Evolutionary conservation across 2,113 vertebrate genomes (phyloP), one percentile per base, ranked within the genome.

Genomic region (Cyrtonyx montezumae): DNA sequence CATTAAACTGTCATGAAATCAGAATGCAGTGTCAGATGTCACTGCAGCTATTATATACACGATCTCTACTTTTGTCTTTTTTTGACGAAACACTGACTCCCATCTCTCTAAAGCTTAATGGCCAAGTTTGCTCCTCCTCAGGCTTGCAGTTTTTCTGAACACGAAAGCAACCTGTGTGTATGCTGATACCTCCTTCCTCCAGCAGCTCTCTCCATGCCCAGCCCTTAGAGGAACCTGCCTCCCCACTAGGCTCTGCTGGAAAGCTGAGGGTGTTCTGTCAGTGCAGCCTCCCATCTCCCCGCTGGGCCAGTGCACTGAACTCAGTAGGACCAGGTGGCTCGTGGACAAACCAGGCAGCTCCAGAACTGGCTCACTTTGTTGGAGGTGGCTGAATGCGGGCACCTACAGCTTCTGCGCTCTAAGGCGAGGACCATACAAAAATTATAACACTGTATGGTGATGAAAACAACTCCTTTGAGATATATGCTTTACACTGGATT

Each of bases 401-500:
- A 91, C 84, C 80, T 95, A 91, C 87, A 53, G 75, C 30, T 93
- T 91, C 93, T 93, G 91, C 86, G 85, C 93, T 94, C 93, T 94
- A 95, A 90, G 95, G 96, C 93, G 91, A 96, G 89, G 92, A 96
- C 83, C 93, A 94, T 89, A 96, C 86, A 95, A 87, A 97, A 95
- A 93, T 75, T 92, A 95, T 81, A 88, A 80, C 82, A 95, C 94
- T 93, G 66, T 66, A 90, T 95, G 42, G 76, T 61, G 77, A 97
- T 90, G 75, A 84, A 91, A 88, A 91, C 74, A 95, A 94, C 91
- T 93, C 94, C 96, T 97, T 91, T 95, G 95, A 97, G 96, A 95
- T 81, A 40, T 42, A 96, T 74, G 90, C 94, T 97, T 97, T 95
- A 96, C 80, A 92, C 74, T 96, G 97, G 95, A 95, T 97, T 96